Conservation (phyloP, 2,888 invertebrate genomes). For the Tachina lurida region DNA sequence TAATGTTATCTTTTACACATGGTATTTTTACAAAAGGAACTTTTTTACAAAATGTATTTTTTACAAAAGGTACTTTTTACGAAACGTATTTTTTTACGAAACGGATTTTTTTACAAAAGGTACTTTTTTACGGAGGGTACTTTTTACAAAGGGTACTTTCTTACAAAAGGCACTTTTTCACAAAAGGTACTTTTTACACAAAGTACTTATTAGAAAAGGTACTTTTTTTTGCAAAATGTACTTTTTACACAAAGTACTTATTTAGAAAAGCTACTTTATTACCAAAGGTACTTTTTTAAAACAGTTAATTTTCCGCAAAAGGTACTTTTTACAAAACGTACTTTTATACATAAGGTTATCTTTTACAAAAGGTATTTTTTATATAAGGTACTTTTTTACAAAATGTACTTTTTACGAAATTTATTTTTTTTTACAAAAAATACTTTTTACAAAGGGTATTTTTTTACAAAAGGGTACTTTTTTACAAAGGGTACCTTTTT, state of each 20-base stretch:
- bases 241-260: not conserved
- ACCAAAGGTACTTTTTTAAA: too few species aligned
- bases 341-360: too few species aligned
- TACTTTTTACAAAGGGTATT: too few species aligned
- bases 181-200: not conserved
- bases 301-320: too few species aligned
- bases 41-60: not conserved
- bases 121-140: not conserved
- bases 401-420: too few species aligned
- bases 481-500: too few species aligned
- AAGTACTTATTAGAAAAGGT: not conserved
- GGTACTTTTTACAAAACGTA: too few species aligned
- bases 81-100: not conserved
- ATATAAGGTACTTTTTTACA: too few species aligned
- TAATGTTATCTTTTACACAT: not conserved
- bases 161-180: not conserved
- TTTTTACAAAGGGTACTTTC: not conserved
- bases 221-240: not conserved
- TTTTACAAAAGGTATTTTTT: too few species aligned
- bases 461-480: too few species aligned
- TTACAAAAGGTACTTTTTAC: not conserved
- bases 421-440: too few species aligned
- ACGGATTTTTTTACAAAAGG: not conserved
- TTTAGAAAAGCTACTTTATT: not conserved
- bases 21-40: not conserved